Base-by-base conservation (phyloP, 92 coral and sea anemone genomes). In the Hydrozoanthus gracilis region DNA sequence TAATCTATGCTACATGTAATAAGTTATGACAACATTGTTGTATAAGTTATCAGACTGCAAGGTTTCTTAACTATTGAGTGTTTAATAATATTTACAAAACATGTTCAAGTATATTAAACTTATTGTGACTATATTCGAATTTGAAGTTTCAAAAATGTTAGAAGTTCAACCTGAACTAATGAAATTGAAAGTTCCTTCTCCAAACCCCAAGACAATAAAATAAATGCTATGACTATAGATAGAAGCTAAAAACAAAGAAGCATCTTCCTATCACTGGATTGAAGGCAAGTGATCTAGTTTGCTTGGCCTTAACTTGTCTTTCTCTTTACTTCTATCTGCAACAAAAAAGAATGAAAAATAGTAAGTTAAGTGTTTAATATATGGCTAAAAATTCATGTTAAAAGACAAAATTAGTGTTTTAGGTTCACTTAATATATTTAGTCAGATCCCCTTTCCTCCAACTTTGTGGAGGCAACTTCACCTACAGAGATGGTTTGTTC, bases 261-360 rank as follows among this genome's bases (percentile, higher is more conserved):
- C 12, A 4, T 18, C 73, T 50, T 80, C 39, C 39, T 27, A 27
- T 80, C 58, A 80, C 85, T 91, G 91, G 68, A 96, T 96, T 47
- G 98, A 96, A 16, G 98, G 98, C 68, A 96, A 77, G 76, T 96
- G 98, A 60, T 94, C 98, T 67, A 94, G 92, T 83, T 94, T 96
- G 87, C 96, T 94, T 62, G 69, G 93, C 66, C 94, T 95, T 89
- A 91, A 54, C 82, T 95, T 95, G 69, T 91, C 94, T 68, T 94
- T 96, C 82, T 90, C 95, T 64, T 93, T 86, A 8, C 60, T 86
- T 82, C 91, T 96, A 17, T 96, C 98, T 96, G 92, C 58, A 87
- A 77, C 6, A 64, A 65, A 71, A 88, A n/a, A 70, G 47, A 51
- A 46, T 44, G 6, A 18, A 47, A 90, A n/a, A 7, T 13, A 7